These are phyloP conservation scores for Mionectes macconnelli DNA, from an alignment of 2,113 vertebrate genomes.

Conservation along the genomic window DNA sequence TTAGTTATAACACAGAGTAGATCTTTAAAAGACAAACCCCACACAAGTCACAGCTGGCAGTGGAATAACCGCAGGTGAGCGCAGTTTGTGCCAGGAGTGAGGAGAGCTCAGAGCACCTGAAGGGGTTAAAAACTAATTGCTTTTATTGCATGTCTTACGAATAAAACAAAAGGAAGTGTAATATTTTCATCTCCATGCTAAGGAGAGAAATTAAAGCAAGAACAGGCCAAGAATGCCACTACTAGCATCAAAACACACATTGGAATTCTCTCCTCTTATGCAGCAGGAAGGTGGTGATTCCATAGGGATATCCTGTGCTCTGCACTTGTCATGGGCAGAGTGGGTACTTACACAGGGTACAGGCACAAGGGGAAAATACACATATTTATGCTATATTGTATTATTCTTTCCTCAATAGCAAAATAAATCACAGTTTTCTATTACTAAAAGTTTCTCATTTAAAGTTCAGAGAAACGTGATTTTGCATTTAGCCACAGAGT, in stretches of 20 bases:
- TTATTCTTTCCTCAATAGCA: background rate
- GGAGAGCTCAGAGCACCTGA: background rate
- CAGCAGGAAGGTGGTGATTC: background rate
- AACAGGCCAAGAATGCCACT: background rate
- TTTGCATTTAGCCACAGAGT: background rate
- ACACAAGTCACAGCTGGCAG: background rate
- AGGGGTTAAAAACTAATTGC: background rate
- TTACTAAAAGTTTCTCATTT: background rate
- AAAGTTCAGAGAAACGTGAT: background rate
- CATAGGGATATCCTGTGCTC: background rate
- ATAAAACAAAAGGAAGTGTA: background rate
- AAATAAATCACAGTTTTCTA: background rate
- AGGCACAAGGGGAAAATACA: background rate
- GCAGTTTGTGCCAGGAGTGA: rapidly evolving
- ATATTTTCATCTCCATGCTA: background rate
- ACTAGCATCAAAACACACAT: background rate
- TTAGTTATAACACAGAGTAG: background rate
- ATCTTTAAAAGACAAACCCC: background rate
- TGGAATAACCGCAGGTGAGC: background rate
- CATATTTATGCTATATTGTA: background rate
- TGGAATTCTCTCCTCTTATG: background rate
- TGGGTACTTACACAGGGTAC: too few species aligned
- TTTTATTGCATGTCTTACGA: background rate
- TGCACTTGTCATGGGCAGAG: background rate
- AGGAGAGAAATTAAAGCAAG: background rate